Evolutionary conservation across 1,140 invertebrate genomes (phyloP), one percentile per base, ranked within the genome.

Genomic region (Pseudomyrmex cubaensis): DNA sequence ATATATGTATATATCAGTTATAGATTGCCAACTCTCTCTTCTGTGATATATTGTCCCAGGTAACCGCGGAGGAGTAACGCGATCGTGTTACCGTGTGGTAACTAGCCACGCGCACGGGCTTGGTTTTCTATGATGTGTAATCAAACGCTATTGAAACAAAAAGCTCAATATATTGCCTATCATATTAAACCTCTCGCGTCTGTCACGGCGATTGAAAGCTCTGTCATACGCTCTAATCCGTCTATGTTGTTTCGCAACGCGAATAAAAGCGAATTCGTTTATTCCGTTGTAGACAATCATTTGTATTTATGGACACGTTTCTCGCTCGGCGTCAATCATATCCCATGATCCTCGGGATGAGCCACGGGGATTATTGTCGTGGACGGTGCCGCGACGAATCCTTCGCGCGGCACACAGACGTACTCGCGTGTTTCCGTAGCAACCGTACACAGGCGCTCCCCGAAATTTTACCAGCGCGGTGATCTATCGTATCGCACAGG

Each of bases 371-470:
- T 62, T 59, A 50, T 20, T 57, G 64, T 78, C 80, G 59, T 17
- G 59, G 46, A 61, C 52, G 46, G n/a, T 50, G 56, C 50, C 59
- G 50, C 52, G 67, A 74, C 67, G 20, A 64, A 66, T 73, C 73
- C 83, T 82, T 62, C 73, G 20, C 70, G 48, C 74, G 61, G 61
- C 46, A 44, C 54, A 64, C 62, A 15, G 64, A n/a, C 54, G 67
- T 63, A 46, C 87, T 72, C 75, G 77, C 64, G 73, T 72, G 88
- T 88, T 84, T 85, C 88, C 89, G 44, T 88, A 82, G 89, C 67
- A 90, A 90, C 89, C 82, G 48, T 84, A 88, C 89, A 88, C 83
- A 88, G 84, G 61, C 82, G 69, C 44, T 56, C 52, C 54, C 59
- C 13, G 50, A 59, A 67, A 61, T 80, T 87, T 80, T 56, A 70